These are phyloP conservation scores for Grapholita molesta DNA, from an alignment of 1,140 invertebrate species.

Conservation along the genomic window DNA sequence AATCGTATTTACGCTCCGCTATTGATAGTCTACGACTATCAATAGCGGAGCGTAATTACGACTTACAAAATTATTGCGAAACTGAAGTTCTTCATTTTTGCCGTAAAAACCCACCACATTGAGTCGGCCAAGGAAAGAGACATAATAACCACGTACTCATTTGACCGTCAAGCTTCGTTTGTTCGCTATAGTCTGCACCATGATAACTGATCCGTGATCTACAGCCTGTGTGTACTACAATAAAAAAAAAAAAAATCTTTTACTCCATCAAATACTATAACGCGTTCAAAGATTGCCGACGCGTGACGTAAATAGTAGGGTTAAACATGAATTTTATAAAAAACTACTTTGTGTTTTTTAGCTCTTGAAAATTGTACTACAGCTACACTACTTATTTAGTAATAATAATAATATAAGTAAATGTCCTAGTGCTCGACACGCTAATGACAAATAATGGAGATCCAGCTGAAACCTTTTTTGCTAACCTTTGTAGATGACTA, in stretches of 20 bases:
- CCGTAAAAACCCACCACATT: conserved; percentile 30
- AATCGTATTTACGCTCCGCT: no score
- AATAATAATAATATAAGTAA: no score
- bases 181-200: background rate
- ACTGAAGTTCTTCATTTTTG: conserved; percentile 28
- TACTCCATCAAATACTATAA: background rate
- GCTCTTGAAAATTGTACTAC: no score
- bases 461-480: no score
- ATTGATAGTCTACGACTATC: no score
- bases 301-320: background rate
- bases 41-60: no score
- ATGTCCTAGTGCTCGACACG: no score
- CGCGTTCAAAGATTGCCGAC: background rate
- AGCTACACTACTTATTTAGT: no score
- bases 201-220: conserved; percentile 11
- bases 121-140: conserved; percentile 39
- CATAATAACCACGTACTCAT: conserved; percentile 30
- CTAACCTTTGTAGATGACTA: no score
- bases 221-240: background rate
- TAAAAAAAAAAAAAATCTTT: conserved; percentile 5
- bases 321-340: background rate
- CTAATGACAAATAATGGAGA: no score
- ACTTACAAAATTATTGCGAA: no score
- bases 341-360: background rate
- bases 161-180: conserved; percentile 30